Evolutionary conservation across 2,888 invertebrate species (phyloP), one percentile per base, ranked within the genome.

Genomic region (Phanerotoma sp.): DNA sequence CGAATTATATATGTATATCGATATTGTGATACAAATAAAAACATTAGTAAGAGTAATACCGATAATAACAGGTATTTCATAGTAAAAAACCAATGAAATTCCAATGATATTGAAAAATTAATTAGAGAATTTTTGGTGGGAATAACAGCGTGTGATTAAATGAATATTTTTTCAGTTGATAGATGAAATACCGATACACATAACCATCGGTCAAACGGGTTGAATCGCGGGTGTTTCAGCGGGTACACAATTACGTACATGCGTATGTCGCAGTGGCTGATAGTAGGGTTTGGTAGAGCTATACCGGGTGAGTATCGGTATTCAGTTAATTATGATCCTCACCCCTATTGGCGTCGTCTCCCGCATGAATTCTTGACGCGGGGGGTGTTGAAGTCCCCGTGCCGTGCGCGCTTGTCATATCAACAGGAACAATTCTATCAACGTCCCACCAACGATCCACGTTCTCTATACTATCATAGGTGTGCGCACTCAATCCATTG

Each of bases 311-410:
- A 73, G 69, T 75, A 75, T 75, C 72, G 75, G 75, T 74, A 75
- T 75, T 75, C 68, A 71, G 74, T 74, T 75, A 75, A 75, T 75
- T 75, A 75, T 75, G 74, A 72, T 74, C 72, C 73, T 71, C 70
- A 20, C 51, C 40, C 45, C 47, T 44, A 46, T 49, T 41, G 30
- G 50, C 28, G 38, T 51, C 47, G 25, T 22, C 73, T 71, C 73
- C 73, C 70, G 75, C 74, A 75, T 74, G 76, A 77, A 77, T 77
- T 77, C 75, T 74, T 71, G 72, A 68, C 66, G 66, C 65, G 64
- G 47, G 69, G 67, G 64, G 57, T 51, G 56, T 74, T 73, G 69
- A 67, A 67, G 68, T 67, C 69, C 65, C 69, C 73, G 67, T 73
- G 73, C 74, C 75, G 61, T 61, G 73, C 76, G 75, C 68, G 74